These are phyloP conservation scores for Sardina pilchardus DNA, from an alignment of 2,113 vertebrate species.

Conservation along the genomic window DNA sequence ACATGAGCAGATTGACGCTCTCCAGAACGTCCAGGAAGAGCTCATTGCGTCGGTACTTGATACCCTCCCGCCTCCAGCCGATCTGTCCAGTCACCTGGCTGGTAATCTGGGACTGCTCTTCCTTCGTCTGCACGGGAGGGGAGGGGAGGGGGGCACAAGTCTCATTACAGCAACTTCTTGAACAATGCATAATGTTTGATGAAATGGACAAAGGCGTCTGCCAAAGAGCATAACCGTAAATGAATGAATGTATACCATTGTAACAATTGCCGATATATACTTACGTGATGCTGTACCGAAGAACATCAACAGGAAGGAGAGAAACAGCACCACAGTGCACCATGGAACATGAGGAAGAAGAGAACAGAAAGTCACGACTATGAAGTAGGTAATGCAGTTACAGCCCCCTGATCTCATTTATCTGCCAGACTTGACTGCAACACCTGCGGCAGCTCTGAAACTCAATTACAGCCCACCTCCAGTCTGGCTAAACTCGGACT, in stretches of 20 bases:
- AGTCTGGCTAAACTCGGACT: neutral
- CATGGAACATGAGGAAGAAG: neutral
- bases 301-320: neutral
- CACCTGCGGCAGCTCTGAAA: neutral
- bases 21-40: conserved; percentile 97
- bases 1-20: conserved; percentile 98
- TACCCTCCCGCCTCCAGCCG: conserved; percentile 97
- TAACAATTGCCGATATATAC: neutral
- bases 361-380: neutral
- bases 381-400: neutral
- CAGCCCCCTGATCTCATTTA: neutral
- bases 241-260: conserved; percentile 43
- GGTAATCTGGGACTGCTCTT: conserved; percentile 99
- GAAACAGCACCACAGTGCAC: conserved; percentile 7
- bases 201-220: no score
- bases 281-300: conserved; percentile 57
- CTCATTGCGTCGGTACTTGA: conserved; percentile 98
- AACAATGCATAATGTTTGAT: conserved; percentile 32
- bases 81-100: conserved; percentile 99
- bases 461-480: neutral
- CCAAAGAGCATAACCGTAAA: no score
- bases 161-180: neutral
- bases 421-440: neutral
- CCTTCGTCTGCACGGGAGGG: conserved; percentile 83
- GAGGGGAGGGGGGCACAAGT: conserved; percentile 22